Evolutionary conservation across 92 coral and sea anemone species (phyloP).

Genomic region (Actinostola sp.): DNA sequence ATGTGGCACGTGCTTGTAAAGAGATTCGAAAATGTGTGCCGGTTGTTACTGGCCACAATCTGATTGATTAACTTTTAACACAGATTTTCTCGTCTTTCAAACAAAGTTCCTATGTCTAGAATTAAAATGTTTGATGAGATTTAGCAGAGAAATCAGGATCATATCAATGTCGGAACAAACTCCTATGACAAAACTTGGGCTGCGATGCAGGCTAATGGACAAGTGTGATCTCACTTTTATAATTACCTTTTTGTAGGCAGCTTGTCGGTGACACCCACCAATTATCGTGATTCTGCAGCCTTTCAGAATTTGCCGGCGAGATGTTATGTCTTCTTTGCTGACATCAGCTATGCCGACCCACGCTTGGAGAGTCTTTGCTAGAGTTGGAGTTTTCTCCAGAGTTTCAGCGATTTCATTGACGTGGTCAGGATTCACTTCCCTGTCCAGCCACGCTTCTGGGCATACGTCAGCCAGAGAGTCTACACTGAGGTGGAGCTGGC

Average conservation of each 20-base stretch:
- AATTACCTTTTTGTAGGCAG: slow-evolving; percentile 45
- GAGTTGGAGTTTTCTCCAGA: slow-evolving; percentile 7
- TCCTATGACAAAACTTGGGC: no score
- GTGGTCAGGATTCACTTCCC: not conserved
- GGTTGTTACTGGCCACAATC: no score
- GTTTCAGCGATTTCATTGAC: slow-evolving; percentile 15
- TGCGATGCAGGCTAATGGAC: no score
- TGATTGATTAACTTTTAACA: no score
- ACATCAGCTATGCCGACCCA: slow-evolving; percentile 33
- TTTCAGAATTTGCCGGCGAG: not conserved
- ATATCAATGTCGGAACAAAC: no score
- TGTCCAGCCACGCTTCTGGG: slow-evolving; percentile 28
- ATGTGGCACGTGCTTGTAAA: no score
- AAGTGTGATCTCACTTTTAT: not conserved
- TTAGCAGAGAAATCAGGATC: no score
- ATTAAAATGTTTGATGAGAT: no score
- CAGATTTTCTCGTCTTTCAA: no score
- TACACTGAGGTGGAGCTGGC: slow-evolving; percentile 11
- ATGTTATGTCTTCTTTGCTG: not conserved
- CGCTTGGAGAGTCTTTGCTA: slow-evolving; percentile 22
- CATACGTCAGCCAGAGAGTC: slow-evolving; percentile 9
- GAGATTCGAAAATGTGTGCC: no score
- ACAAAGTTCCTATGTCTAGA: no score
- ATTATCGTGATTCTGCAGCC: slow-evolving; percentile 26
- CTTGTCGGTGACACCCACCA: slow-evolving; percentile 42